Evolutionary conservation across 64 coral and sea anemone genomes (phyloP), one percentile per base, ranked within the genome.

Genomic region (Trachythela sp.): DNA sequence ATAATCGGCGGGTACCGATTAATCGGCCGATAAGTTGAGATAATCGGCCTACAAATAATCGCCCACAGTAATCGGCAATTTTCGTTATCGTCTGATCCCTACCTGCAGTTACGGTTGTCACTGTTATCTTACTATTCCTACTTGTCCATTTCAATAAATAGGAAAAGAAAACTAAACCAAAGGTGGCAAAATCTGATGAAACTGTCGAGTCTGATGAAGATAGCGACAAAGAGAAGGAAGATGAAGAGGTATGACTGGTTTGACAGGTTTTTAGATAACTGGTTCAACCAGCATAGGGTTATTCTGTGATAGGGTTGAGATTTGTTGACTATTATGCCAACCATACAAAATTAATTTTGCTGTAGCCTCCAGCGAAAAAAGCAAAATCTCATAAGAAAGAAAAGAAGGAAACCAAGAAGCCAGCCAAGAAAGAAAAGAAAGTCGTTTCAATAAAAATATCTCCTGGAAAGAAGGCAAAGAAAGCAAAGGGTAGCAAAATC

Each of bases 391-490:
- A n/a, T 11, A 36, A 35, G 34, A 80, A 35, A 30, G 37, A 36
- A 30, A 80, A 80, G 31, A 80, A 80, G 17, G 75, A 80, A 36
- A 10, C 75, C 8, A 80, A 80, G 20, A 80, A 80, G 31, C 32
- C 75, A 10, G 32, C 30, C 4, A 80, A 80, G 34, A 80, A 80
- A 39, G 75, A 80, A 13, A 80, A 80, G 20, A 80, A 80, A 37
- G 75, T 80, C 13, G 75, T 80, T 14, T 39, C 75, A 36, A 80
- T 80, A 37, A 80, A 80, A 80, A 80, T 80, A 34, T 80, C 75
- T 80, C 75, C 75, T 36, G 75, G 75, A 39, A 80, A 80, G 20
- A 80, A 80, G 17, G 11, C 33, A 17, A 80, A 39, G 75, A 35
- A 80, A 39, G 34, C 75, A 36, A 80, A 80, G 34, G 75, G 75